Evolutionary conservation across 2,113 vertebrate genomes (phyloP), one percentile per base, ranked within the genome.

Genomic region (Epinephelus cyanopodus): DNA sequence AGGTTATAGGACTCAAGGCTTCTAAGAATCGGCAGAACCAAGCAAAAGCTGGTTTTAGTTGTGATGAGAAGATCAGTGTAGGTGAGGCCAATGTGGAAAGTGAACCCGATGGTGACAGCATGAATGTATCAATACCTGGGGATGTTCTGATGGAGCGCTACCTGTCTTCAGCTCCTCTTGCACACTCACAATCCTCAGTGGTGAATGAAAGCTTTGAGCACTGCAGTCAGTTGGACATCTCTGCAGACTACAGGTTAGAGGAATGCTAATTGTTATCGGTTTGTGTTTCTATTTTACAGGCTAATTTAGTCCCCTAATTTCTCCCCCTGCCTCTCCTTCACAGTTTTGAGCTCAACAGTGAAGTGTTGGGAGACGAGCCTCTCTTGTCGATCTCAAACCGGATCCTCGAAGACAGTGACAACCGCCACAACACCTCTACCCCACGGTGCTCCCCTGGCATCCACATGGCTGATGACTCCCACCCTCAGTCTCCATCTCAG

Each of bases 131-230:
- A 0, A 4, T 71, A 47, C 42, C 82, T 39, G 83, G 65, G 1
- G 89, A 92, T 77, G 83, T 89, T 8, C 21, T 96, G 2, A 91
- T 97, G 95, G 95, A 95, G n/a, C 95, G 95, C 53, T 97, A 96
- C 63, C 88, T 97, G 48, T 33, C 93, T 47, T 93, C 94, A 0
- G 92, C 75, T 0, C 92, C 65, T 0, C 50, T 39, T 25, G 77
- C 83, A 73, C 6, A 82, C n/a, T 80, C 86, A 0, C 85, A 92
- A 0, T 90, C 90, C 15, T 95, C 92, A 1, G 66, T 23, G 21
- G 21, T 19, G 1, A 93, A 92, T 42, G 90, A 88, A 53, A 79
- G 85, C 65, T 86, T 90, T 0, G 95, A 94, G 57, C 77, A 90
- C 21, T 73, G 70, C 50, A 85, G 21, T 79, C 81, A 92, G 14